Percentiles rank a stretch among this genome's conserved stretches.
Evolutionary conservation across 2,113 vertebrate species (phyloP).

Genomic region (Macquaria ambigua): DNA sequence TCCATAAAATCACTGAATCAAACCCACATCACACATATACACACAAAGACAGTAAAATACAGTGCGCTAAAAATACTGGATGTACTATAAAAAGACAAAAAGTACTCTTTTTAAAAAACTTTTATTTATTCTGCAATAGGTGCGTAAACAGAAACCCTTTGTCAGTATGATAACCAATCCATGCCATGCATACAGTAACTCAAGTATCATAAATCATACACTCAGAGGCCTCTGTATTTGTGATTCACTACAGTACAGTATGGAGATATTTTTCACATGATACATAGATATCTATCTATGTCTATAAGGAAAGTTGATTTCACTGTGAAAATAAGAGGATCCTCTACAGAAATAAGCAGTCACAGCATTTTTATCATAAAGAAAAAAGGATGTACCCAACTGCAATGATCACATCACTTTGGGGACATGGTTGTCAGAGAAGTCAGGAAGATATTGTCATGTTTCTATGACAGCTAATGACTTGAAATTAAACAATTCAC

Average conservation of each 20-base stretch:
- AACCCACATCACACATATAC: not conserved
- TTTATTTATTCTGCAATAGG: constrained; percentile 50
- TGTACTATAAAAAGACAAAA: not conserved
- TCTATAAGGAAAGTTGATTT: constrained; percentile 9
- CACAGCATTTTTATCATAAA: constrained; percentile 17
- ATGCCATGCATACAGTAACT: constrained; percentile 48
- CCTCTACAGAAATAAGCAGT: not conserved
- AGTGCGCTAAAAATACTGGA: not conserved
- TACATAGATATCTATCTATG: not conserved
- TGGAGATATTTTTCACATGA: constrained; percentile 8
- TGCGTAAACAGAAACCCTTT: constrained; percentile 38
- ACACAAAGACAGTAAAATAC: not conserved
- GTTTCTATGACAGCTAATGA: constrained; percentile 1
- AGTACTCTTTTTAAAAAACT: not conserved
- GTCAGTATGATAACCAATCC: constrained; percentile 38
- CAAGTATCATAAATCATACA: constrained; percentile 16
- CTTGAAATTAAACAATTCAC: constrained; percentile 19
- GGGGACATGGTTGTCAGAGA: not conserved
- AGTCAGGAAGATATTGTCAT: constrained; percentile 13
- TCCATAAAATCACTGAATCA: not conserved
- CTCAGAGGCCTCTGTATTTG: not conserved
- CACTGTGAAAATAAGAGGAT: constrained; percentile 7
- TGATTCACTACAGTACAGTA: constrained; percentile 31
- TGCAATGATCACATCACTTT: constrained; percentile 5
- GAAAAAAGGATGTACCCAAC: not conserved